A percentile compares a stretch with the other conserved stretches of the same genome.
Conservation (phyloP, 2,888 invertebrate species). For the Masnerella sp. region DNA sequence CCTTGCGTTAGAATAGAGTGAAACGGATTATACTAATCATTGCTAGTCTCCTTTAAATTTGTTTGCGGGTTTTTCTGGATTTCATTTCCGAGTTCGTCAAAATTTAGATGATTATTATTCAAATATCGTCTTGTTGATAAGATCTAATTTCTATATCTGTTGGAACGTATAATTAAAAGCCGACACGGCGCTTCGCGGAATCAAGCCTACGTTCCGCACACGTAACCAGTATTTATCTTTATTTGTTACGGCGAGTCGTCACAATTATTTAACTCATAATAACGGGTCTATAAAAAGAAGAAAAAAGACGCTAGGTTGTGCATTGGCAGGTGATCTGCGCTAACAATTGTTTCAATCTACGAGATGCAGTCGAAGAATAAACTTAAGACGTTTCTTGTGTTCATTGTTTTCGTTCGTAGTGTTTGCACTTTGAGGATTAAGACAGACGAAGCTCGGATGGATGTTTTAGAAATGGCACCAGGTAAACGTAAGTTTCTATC, state of each 20-base stretch:
- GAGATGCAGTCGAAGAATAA: constrained; percentile 46
- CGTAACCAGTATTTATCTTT: constrained; percentile 63
- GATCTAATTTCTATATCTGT: constrained; percentile 8
- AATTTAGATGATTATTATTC: constrained; percentile 11
- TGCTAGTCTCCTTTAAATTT: no score
- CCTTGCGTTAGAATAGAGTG: no score
- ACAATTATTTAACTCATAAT: constrained; percentile 60
- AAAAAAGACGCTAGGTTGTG: constrained; percentile 37
- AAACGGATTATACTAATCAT: no score
- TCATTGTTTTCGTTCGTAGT: constrained; percentile 50
- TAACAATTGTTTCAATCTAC: constrained; percentile 5
- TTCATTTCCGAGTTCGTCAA: constrained; percentile 11
- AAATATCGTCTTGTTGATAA: constrained; percentile 19
- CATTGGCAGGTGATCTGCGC: constrained; percentile 39
- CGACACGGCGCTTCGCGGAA: constrained; percentile 42
- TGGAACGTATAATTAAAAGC: constrained; percentile 40
- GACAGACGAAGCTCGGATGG: constrained; percentile 41
- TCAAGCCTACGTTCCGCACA: constrained; percentile 40
- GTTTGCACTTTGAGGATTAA: constrained; percentile 50
- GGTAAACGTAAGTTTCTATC: constrained; percentile 66
- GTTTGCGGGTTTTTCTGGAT: no score
- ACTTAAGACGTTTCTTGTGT: constrained; percentile 48
- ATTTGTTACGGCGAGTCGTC: constrained; percentile 65
- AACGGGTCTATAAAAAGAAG: constrained; percentile 59
- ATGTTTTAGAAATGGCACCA: constrained; percentile 59